Evolutionary conservation across 2,113 vertebrate genomes (phyloP).

Genomic region (Ictalurus punctatus): DNA sequence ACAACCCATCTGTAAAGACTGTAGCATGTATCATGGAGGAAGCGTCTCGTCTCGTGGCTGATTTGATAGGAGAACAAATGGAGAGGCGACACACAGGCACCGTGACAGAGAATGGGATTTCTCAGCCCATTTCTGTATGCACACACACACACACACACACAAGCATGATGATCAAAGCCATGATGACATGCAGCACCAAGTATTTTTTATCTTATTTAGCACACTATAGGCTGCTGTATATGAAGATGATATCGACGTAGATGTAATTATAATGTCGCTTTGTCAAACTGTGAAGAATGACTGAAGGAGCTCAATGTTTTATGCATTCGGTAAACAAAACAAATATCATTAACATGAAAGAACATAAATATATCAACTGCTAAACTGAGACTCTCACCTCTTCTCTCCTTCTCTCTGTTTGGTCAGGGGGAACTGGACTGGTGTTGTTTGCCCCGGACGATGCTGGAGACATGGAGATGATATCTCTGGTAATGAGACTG

Average conservation of each 20-base stretch:
- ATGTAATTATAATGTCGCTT: background rate
- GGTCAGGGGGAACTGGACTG: constrained; percentile 65
- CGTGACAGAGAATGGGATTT: background rate
- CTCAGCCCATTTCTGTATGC: background rate
- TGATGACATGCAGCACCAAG: background rate
- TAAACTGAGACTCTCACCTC: constrained; percentile 65
- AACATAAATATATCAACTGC: background rate
- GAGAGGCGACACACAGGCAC: background rate
- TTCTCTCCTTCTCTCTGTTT: constrained; percentile 66
- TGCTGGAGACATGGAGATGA: constrained; percentile 26
- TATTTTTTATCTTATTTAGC: background rate
- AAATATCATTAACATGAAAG: background rate
- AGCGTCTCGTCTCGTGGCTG: background rate
- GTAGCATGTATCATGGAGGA: background rate
- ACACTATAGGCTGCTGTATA: background rate
- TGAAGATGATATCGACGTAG: background rate
- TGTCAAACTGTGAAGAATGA: background rate
- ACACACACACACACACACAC: background rate
- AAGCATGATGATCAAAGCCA: background rate
- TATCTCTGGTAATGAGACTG: background rate
- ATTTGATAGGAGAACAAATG: background rate
- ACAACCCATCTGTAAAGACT: background rate
- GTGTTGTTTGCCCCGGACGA: constrained; percentile 66
- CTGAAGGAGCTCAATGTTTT: background rate
- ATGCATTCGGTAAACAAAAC: background rate